A percentile compares a stretch with the other conserved stretches of the same genome.
Evolutionary conservation across 2,888 invertebrate species (phyloP).

Genomic region (Melinaea menophilus): DNA sequence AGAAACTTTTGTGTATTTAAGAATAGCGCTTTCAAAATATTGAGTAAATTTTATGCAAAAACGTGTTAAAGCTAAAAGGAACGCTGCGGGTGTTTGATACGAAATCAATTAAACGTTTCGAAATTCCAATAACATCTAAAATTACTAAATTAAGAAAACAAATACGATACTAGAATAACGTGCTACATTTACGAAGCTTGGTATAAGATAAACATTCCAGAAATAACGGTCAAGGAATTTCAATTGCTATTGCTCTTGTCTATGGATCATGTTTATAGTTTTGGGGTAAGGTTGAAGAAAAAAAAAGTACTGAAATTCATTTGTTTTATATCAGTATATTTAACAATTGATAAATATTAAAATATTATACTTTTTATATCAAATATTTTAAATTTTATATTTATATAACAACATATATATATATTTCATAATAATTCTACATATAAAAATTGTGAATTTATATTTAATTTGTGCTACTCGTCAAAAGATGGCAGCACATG

Average conservation of each 20-base stretch:
- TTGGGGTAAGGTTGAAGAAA: neutral
- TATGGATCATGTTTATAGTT: constrained; percentile 31
- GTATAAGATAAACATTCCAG: constrained; percentile 64
- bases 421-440: neutral
- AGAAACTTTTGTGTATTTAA: too few species aligned
- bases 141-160: constrained; percentile 64
- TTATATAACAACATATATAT: neutral
- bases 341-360: neutral
- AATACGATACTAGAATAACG: constrained; percentile 65
- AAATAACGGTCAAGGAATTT: constrained; percentile 63
- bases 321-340: too few species aligned
- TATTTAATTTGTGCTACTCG: constrained; percentile 48
- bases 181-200: constrained; percentile 46
- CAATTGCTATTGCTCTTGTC: constrained; percentile 50
- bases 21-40: too few species aligned
- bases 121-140: constrained; percentile 49
- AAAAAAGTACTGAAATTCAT: neutral
- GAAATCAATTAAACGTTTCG: constrained; percentile 50
- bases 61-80: constrained; percentile 17
- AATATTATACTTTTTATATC: neutral
- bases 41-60: too few species aligned
- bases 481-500: constrained; percentile 56
- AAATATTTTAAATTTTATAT: neutral
- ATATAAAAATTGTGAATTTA: neutral
- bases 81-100: constrained; percentile 24